These are phyloP conservation scores for Amblyopsis hoosieri DNA, from an alignment of 2,797 vertebrate genomes.

Conservation along the genomic window DNA sequence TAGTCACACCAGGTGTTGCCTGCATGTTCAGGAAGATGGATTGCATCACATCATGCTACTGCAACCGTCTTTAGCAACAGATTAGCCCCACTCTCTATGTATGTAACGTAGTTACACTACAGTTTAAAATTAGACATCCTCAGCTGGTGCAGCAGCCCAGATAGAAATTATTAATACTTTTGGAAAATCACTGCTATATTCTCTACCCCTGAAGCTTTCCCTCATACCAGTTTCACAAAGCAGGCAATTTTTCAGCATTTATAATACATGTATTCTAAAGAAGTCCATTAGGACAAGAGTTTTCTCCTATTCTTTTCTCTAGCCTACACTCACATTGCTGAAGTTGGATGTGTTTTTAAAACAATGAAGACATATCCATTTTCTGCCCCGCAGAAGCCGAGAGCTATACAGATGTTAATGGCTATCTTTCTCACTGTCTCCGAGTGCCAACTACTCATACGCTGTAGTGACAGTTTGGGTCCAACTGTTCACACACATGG, in stretches of 20 bases:
- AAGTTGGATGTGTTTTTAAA: constrained; percentile 49
- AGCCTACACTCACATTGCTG: constrained; percentile 54
- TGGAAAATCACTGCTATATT: constrained; percentile 37
- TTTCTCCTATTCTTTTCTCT: constrained; percentile 55
- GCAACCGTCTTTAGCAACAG: constrained; percentile 28
- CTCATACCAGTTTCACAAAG: constrained; percentile 46
- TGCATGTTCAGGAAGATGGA: constrained; percentile 28
- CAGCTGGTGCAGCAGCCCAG: constrained; percentile 23
- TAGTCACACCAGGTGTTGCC: too few species aligned
- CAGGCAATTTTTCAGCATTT: constrained; percentile 64
- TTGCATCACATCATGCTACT: constrained; percentile 33
- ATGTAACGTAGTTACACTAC: background rate
- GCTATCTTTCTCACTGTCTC: constrained; percentile 41
- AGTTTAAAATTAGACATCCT: constrained; percentile 17
- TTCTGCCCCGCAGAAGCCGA: constrained; percentile 60
- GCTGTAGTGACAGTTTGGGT: constrained; percentile 54
- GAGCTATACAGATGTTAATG: constrained; percentile 64
- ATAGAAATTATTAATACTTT: constrained; percentile 58
- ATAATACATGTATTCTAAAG: constrained; percentile 76
- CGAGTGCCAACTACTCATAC: constrained; percentile 41
- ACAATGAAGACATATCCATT: constrained; percentile 41
- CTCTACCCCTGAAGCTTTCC: constrained; percentile 27
- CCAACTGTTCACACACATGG: constrained; percentile 59
- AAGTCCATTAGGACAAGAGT: constrained; percentile 74
- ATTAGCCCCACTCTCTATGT: constrained; percentile 16